A percentile compares a stretch with the other conserved stretches of the same genome.
phyloP scores from a whole-genome alignment of 2,888 invertebrate genomes.

The Cordylochernes scorpioides region DNA sequence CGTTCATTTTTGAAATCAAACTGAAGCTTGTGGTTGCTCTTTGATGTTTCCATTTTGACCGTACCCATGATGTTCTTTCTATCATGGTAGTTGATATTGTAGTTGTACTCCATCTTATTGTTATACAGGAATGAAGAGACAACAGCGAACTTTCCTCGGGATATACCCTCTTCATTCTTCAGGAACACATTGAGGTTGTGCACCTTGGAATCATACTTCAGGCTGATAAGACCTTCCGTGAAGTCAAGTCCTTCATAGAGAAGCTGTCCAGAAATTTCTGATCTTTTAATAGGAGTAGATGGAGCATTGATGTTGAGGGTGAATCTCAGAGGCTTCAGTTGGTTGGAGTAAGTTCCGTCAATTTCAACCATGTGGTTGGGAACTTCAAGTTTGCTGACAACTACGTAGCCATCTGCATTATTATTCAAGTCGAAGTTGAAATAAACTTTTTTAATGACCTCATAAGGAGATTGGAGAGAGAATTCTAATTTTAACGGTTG shows the following conservation, averaged over 20 bases:
- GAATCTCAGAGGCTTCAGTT: constrained; percentile 5
- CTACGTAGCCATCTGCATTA: constrained; percentile 1
- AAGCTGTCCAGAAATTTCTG: no score
- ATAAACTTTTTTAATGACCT: constrained; percentile 3
- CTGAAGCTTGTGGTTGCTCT: no score
- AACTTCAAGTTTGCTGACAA: constrained; percentile 1
- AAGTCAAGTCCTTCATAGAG: no score
- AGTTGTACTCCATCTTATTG: no score
- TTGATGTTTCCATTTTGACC: neutral
- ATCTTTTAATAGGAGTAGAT: constrained; percentile 4
- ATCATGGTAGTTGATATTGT: no score
- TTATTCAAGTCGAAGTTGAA: constrained; percentile 3
- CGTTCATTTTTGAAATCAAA: no score
- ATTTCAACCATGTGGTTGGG: constrained; percentile 2
- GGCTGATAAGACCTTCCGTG: no score
- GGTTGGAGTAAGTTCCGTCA: neutral
- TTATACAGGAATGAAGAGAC: constrained; percentile 3
- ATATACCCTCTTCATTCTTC: neutral
- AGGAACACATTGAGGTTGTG: constrained; percentile 1
- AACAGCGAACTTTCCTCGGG: constrained; percentile 2
- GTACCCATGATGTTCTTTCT: neutral
- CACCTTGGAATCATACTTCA: no score
- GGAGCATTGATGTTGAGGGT: constrained; percentile 6
- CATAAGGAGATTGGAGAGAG: constrained; percentile 7
- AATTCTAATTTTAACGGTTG: no score